Evolutionary conservation across 2,113 vertebrate genomes (phyloP).

Genomic region (rat (Rattus norvegicus)): DNA sequence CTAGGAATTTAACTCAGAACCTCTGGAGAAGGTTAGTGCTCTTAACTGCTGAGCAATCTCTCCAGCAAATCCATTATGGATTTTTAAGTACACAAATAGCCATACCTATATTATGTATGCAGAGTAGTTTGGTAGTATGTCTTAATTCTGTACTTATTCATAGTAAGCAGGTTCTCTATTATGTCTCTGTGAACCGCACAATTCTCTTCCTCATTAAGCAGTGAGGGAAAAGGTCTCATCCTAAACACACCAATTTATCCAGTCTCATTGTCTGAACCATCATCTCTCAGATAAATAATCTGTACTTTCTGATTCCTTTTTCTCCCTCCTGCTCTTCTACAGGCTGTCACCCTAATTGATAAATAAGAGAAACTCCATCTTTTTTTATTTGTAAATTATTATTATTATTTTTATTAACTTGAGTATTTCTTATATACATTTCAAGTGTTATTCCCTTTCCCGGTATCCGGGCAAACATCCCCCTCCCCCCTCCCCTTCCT

Average conservation of each 20-base stretch:
- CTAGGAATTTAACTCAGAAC: too few species aligned
- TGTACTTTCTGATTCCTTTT: background rate
- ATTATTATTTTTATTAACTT: too few species aligned
- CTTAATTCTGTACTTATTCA: background rate
- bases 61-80: background rate
- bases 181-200: background rate
- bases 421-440: too few species aligned
- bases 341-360: background rate
- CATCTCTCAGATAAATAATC: background rate
- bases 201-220: background rate
- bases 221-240: background rate
- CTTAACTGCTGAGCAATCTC: too few species aligned
- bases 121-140: background rate
- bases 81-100: conserved; percentile 22
- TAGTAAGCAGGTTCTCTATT: background rate
- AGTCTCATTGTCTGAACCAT: background rate
- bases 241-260: background rate
- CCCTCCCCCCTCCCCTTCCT: too few species aligned
- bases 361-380: background rate
- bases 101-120: background rate
- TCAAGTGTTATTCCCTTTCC: too few species aligned
- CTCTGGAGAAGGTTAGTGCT: too few species aligned
- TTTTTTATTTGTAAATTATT: too few species aligned
- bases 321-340: background rate
- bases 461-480: too few species aligned